Conservation (phyloP, 1,140 invertebrate species). For the Cydia fagiglandana region DNA sequence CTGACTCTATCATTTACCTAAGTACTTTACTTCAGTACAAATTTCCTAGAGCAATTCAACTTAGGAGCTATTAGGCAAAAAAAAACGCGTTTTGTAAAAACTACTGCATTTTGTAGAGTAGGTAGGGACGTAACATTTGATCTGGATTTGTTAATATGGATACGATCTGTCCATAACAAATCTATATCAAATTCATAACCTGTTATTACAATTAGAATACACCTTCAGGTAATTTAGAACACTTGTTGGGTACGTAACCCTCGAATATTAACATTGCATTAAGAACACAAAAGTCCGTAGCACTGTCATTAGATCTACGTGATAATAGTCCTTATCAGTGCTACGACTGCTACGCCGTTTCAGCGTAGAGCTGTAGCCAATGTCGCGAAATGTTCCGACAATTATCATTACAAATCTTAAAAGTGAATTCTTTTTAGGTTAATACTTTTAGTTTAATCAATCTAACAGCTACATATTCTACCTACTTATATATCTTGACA, state of each 20-base stretch:
- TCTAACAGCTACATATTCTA: no score
- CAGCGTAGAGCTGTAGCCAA: constrained; percentile 3
- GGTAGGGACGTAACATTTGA: no score
- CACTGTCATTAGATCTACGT: constrained; percentile 6
- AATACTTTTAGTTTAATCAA: no score
- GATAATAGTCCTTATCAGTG: background rate
- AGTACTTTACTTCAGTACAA: background rate
- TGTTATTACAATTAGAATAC: background rate
- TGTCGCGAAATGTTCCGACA: background rate
- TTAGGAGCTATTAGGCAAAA: no score
- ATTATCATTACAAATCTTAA: background rate
- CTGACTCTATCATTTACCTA: background rate
- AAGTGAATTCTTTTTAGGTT: no score
- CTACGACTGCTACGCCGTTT: constrained; percentile 5
- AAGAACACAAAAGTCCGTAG: constrained; percentile 6
- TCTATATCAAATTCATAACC: no score
- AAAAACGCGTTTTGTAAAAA: no score
- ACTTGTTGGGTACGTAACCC: background rate
- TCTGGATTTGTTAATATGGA: no score
- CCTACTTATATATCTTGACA: no score
- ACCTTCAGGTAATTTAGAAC: background rate
- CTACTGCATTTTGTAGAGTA: no score
- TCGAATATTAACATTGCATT: background rate
- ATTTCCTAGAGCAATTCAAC: no score
- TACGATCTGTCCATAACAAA: no score